Base-by-base conservation (phyloP, 2,888 invertebrate species). In the Syrista parreyssii region DNA sequence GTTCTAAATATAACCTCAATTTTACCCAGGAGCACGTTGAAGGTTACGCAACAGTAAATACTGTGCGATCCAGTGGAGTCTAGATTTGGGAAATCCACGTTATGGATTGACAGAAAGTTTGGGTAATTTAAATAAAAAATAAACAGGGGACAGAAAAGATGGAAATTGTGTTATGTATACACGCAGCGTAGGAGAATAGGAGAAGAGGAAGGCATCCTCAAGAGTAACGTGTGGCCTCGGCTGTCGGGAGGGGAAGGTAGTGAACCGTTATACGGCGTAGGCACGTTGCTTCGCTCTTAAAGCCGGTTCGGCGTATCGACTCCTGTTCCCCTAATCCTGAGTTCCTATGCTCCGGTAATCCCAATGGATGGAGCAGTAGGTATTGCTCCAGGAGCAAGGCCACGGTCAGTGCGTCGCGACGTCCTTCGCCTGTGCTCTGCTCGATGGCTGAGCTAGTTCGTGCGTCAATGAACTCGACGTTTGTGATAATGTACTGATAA, bases 221-320 rank as follows among this genome's bases (percentile, higher is more conserved):
- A 4, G 71, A 30, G 71, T 31, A 71, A 71, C 71, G 1, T 23
- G 31, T 11, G 71, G 71, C 71, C 30, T 1, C 71, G 11, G 71
- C 30, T 33, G 71, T 15, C 30, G 74, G 76, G 81, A 84, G 84
- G 86, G 83, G 86, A 82, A 82, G 83, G 81, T 82, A 82, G 83
- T 82, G 85, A 87, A 89, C 89, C 90, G 90, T 90, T 90, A 90
- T 87, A 79, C 82, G 82, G 82, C 81, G 76, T 78, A 82, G 82
- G 83, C 85, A 83, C 82, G 83, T 81, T 82, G 80, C 81, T 81
- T 80, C 82, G 82, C 84, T 86, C 84, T 74, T 75, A 75, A 77
- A 80, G 75, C 75, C 78, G 75, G 69, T 73, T 72, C 74, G 77
- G 80, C 80, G 78, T 79, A 82, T 82, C 79, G 81, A 79, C 80